Percentiles rank a stretch among this genome's conserved stretches.
phyloP scores from a whole-genome alignment of 2,113 vertebrate species.

The Ctenomys sociabilis region DNA sequence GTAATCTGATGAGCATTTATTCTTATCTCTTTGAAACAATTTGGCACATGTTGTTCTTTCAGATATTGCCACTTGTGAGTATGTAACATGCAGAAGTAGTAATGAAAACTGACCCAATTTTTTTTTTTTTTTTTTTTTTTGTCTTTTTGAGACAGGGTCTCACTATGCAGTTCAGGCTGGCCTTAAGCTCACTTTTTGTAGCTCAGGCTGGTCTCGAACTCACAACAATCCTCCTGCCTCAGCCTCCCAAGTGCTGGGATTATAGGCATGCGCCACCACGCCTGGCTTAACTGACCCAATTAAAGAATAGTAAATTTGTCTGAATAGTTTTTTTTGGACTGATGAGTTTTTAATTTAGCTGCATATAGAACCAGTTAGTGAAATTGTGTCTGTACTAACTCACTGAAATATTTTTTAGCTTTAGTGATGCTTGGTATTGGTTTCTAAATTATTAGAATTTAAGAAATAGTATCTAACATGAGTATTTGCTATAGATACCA shows the following conservation, averaged over 20 bases:
- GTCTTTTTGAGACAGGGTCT: too few relatives aligned
- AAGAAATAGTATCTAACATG: not conserved
- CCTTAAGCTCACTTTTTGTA: too few relatives aligned
- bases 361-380: not conserved
- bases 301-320: not conserved
- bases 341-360: not conserved
- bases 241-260: too few relatives aligned
- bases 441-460: not conserved
- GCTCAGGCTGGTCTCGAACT: too few relatives aligned
- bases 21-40: constrained; percentile 21
- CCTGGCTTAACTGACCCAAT: not conserved
- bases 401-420: not conserved
- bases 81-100: not conserved
- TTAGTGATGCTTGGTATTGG: not conserved
- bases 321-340: constrained; percentile 21
- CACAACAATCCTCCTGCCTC: too few relatives aligned
- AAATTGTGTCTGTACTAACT: not conserved
- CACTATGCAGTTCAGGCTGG: too few relatives aligned
- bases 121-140: too few relatives aligned
- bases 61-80: constrained; percentile 21
- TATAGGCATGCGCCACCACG: too few relatives aligned
- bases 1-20: not conserved
- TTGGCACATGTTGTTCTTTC: not conserved
- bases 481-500: not conserved
- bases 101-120: not conserved